Base-by-base conservation (phyloP, 1,140 invertebrate genomes). In the Samia ricini region DNA sequence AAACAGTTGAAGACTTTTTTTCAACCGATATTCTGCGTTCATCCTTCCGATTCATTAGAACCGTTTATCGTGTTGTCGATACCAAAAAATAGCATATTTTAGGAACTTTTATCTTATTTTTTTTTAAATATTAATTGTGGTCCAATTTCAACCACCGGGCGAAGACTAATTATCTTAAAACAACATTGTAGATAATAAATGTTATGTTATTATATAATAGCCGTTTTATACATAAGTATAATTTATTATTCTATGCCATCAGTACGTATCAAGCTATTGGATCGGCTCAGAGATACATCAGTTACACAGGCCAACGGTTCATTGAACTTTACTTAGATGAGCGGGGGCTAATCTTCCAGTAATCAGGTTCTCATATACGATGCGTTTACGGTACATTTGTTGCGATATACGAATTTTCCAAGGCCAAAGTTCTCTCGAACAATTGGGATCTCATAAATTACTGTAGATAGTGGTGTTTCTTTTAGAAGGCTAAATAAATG, bases 321-420 rank as follows among this genome's bases (percentile, higher is more conserved):
- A 67, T 67, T 63, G 65, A 60, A 67, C 65, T 63, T 56, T 60
- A 63, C 56, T 62, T 56, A 67, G 65, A 63, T 61, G 56, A 60
- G 56, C 59, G 51, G 54, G 48, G 52, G 33, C 65, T 67, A 67
- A 67, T 67, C 65, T 63, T 63, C 56, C 65, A 60, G 65, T 67
- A 67, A 67, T 67, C 60, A 67, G 59, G 56, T 48, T 20, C 51
- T 63, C 65, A 67, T 63, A 33, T 33, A 59, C 60, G 56, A 50
- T 62, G 57, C 61, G 33, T 60, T 67, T 22, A 63, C 65, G 65
- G 33, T 22, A 63, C 65, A 67, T 67, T 63, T 60, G 36, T 56
- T 60, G 61, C 62, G 15, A 58, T 67, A 58, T 59, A 55, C 56
- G 60, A 58, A 62, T 66, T 66, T 12, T 57, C 56, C 19, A 5